These are phyloP conservation scores for Deroplatys truncata DNA, from an alignment of 2,888 invertebrate genomes.

Conservation along the genomic window DNA sequence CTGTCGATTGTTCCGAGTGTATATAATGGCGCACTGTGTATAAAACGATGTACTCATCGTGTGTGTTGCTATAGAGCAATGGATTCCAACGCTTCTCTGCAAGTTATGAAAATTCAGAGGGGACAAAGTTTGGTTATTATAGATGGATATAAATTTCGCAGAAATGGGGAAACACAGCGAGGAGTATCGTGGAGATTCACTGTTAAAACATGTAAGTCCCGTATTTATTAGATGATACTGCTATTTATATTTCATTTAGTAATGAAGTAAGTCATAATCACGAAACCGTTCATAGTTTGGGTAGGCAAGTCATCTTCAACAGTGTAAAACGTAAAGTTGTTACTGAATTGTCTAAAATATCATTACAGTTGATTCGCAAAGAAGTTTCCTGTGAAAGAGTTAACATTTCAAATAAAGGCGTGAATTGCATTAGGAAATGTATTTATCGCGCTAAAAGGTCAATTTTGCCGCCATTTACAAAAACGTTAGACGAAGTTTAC, in stretches of 20 bases:
- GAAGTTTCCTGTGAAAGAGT: background rate
- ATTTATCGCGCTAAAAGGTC: too few relatives aligned
- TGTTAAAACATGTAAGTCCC: too few relatives aligned
- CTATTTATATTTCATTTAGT: background rate
- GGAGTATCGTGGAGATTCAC: background rate
- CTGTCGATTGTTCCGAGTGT: too few relatives aligned
- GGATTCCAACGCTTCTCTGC: too few relatives aligned
- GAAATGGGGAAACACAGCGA: background rate
- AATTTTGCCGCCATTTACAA: background rate
- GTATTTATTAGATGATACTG: background rate
- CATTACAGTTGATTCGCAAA: background rate
- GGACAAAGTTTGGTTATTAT: too few relatives aligned
- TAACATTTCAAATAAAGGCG: too few relatives aligned
- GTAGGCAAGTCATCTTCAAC: too few relatives aligned
- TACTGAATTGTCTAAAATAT: background rate
- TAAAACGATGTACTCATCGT: too few relatives aligned
- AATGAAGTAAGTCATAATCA: background rate
- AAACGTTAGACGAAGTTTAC: background rate
- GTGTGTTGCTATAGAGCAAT: too few relatives aligned
- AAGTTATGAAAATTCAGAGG: too few relatives aligned
- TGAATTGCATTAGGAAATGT: too few relatives aligned
- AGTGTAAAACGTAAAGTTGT: background rate
- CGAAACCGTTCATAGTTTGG: background rate
- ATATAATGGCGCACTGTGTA: too few relatives aligned
- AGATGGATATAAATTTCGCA: background rate